phyloP scores from a whole-genome alignment of 2,888 invertebrate species.

The Cremastinae sp. region DNA sequence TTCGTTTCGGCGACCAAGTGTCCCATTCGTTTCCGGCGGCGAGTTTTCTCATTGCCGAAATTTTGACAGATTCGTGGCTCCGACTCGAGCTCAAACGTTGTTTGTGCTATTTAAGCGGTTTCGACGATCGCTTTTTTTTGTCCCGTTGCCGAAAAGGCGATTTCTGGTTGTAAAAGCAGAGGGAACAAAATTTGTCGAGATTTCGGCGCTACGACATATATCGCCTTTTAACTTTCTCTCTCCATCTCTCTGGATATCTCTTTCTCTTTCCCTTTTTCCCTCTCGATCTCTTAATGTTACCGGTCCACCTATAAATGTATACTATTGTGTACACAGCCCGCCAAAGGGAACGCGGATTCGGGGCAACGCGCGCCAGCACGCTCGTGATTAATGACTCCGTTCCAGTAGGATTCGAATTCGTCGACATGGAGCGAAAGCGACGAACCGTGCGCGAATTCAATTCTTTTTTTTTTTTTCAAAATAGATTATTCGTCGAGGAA shows the following conservation, averaged over 20 bases:
- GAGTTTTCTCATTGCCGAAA: conserved; percentile 7
- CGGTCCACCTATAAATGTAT: conserved; percentile 28
- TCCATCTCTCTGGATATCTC: too few species aligned
- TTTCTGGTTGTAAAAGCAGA: conserved; percentile 68
- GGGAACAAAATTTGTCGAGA: conserved; percentile 10
- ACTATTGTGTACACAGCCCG: conserved; percentile 50
- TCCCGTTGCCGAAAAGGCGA: conserved; percentile 48
- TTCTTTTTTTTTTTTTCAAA: too few species aligned
- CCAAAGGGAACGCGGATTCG: conserved; percentile 65
- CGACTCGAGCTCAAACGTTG: conserved; percentile 67
- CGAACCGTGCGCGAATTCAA: conserved; percentile 41
- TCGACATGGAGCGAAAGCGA: conserved; percentile 61
- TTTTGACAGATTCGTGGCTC: conserved; percentile 67
- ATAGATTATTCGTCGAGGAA: conserved; percentile 22
- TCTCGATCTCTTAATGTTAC: conserved; percentile 48
- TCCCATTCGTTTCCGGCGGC: conserved; percentile 10
- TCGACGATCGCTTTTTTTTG: conserved; percentile 61
- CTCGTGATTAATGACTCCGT: conserved; percentile 76
- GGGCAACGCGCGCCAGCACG: conserved; percentile 66
- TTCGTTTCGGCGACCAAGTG: too few species aligned
- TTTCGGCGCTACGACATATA: neutral
- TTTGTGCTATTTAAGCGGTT: conserved; percentile 74
- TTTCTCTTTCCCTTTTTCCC: conserved; percentile 60
- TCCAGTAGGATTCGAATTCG: conserved; percentile 61
- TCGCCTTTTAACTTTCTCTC: neutral